Conservation (phyloP, 2,113 vertebrate species). For the Petromus typicus region DNA sequence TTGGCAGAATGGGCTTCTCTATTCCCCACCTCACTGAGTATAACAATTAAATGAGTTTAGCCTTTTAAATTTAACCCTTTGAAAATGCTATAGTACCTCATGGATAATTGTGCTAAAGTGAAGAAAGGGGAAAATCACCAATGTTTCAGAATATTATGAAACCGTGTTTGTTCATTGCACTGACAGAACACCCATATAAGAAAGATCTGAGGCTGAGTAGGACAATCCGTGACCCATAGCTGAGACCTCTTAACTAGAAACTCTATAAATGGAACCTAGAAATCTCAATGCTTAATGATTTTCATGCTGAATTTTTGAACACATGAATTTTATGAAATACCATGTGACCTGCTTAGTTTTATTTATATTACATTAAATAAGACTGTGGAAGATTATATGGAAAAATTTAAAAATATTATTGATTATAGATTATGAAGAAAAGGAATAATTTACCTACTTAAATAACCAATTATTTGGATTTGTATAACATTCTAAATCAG, state of each 20-base stretch:
- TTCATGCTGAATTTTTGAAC: background rate
- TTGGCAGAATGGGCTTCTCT: background rate
- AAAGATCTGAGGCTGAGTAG: conserved; percentile 17
- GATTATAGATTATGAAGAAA: background rate
- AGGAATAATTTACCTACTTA: background rate
- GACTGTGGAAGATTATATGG: background rate
- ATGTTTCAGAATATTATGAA: background rate
- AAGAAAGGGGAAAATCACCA: background rate
- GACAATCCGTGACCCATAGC: background rate
- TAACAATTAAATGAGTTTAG: background rate
- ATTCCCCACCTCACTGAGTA: background rate
- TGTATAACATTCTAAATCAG: background rate
- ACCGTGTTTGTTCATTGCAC: background rate
- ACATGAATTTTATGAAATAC: background rate
- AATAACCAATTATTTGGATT: background rate
- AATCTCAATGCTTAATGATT: background rate
- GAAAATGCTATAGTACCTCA: background rate
- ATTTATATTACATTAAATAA: background rate
- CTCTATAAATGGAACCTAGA: background rate
- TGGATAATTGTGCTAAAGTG: background rate
- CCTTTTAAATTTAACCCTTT: background rate
- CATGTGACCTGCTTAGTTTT: background rate
- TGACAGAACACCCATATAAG: background rate
- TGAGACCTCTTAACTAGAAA: background rate
- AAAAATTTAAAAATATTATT: background rate